Evolutionary conservation across 2,113 vertebrate species (phyloP), one percentile per base, ranked within the genome.

Genomic region (Dromaius novaehollandiae): DNA sequence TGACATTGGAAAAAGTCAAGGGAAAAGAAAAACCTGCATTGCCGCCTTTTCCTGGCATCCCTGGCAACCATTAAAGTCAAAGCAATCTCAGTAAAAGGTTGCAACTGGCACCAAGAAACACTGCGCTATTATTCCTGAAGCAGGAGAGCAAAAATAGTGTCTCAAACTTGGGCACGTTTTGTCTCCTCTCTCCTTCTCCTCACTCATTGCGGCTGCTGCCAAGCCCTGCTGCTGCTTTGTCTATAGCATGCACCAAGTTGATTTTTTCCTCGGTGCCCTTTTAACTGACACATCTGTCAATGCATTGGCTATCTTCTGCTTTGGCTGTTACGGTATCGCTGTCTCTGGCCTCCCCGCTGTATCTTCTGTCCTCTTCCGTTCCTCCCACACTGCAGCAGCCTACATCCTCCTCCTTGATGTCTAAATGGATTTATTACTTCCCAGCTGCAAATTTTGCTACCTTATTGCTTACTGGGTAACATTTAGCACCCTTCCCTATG

Each of bases 31-130:
- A 88, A 76, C 26, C 48, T 77, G 65, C 71, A 73, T 86, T 95
- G 74, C 86, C 73, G 90, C 79, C 68, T 92, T 95, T 94, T 95
- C 75, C 81, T 95, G 96, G 92, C 89, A 82, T 89, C 75, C 81
- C 64, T 88, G 76, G 89, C 81, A 88, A 44, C 68, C 74, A 36
- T 97, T 97, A 91, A 88, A 95, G 63, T 91, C 69, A 85, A 96
- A 95, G 71, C 63, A 95, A 94, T 96, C 94, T 95, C 93, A 89
- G 76, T 94, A 96, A 95, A 95, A 96, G 88, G 86, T 96, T 97
- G 88, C 86, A 87, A 87, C 63, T 96, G 95, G 95, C 83, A 82
- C 78, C 71, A 64, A 92, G 44, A 63, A 94, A 46, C 68, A 63
- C 60, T 94, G 64, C 93, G 66, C 68, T 78, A 46, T 85, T 97